phyloP scores from a whole-genome alignment of 1,140 invertebrate genomes.

The Calephelis nemesis region DNA sequence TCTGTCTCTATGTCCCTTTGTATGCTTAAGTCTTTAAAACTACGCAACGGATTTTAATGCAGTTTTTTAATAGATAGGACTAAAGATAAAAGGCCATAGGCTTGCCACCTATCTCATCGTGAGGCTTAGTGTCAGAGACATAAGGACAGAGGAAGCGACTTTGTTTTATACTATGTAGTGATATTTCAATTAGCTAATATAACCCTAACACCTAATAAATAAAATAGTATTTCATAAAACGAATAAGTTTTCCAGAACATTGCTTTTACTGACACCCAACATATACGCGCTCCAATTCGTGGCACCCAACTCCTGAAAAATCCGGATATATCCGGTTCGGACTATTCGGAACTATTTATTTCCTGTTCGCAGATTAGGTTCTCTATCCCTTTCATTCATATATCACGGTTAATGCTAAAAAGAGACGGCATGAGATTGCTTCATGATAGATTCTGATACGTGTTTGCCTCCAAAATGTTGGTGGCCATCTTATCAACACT shows the following conservation, averaged over 20 bases:
- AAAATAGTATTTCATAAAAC: not conserved
- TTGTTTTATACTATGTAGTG: too few relatives aligned
- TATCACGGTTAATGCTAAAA: constrained; percentile 22
- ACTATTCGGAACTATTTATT: constrained; percentile 57
- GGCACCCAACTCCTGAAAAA: constrained; percentile 48
- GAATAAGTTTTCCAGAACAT: constrained; percentile 55
- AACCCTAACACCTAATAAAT: too few relatives aligned
- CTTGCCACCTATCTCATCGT: too few relatives aligned
- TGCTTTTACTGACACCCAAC: constrained; percentile 44
- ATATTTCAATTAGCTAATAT: too few relatives aligned
- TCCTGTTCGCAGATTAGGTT: constrained; percentile 48
- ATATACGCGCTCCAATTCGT: constrained; percentile 36
- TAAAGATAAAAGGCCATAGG: too few relatives aligned
- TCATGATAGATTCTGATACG: constrained; percentile 53
- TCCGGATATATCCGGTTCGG: constrained; percentile 47
- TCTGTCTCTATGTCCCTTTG: too few relatives aligned
- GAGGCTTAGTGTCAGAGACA: too few relatives aligned
- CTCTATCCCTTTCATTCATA: constrained; percentile 13
- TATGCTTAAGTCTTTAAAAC: too few relatives aligned
- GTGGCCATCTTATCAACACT: constrained; percentile 58
- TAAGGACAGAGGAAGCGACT: too few relatives aligned
- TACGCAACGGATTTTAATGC: too few relatives aligned
- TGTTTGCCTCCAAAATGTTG: constrained; percentile 35
- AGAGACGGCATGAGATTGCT: constrained; percentile 36
- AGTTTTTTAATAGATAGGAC: too few relatives aligned